Conservation (phyloP, 2,888 invertebrate species). For the Odontomyia ornata region DNA sequence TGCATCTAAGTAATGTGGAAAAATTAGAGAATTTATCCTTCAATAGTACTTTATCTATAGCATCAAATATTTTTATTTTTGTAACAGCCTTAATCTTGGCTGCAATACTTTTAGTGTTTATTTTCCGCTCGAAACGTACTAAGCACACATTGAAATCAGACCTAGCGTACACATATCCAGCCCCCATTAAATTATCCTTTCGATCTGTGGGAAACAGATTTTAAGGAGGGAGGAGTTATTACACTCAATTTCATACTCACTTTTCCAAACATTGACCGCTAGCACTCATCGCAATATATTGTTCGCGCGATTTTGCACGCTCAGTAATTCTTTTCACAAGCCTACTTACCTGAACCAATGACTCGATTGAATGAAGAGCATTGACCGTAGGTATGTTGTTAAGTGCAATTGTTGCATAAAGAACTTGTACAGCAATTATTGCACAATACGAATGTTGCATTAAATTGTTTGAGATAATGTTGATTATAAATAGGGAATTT, state of each 20-base stretch:
- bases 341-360: too few species aligned
- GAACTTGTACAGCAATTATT: too few species aligned
- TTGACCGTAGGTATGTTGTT: too few species aligned
- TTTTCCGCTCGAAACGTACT: background rate
- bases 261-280: background rate
- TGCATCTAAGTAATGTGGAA: constrained; percentile 22
- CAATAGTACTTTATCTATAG: background rate
- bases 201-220: constrained; percentile 19
- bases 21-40: background rate
- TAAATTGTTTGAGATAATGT: too few species aligned
- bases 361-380: too few species aligned
- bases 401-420: too few species aligned
- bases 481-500: too few species aligned
- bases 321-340: background rate
- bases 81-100: background rate
- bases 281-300: background rate
- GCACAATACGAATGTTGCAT: too few species aligned
- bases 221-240: constrained; percentile 14
- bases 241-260: background rate
- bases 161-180: background rate
- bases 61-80: background rate
- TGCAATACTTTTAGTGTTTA: background rate
- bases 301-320: background rate
- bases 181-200: background rate
- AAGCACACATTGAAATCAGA: background rate